Evolutionary conservation across 2,113 vertebrate species (phyloP).

Genomic region (Heterotilapia buettikoferi): DNA sequence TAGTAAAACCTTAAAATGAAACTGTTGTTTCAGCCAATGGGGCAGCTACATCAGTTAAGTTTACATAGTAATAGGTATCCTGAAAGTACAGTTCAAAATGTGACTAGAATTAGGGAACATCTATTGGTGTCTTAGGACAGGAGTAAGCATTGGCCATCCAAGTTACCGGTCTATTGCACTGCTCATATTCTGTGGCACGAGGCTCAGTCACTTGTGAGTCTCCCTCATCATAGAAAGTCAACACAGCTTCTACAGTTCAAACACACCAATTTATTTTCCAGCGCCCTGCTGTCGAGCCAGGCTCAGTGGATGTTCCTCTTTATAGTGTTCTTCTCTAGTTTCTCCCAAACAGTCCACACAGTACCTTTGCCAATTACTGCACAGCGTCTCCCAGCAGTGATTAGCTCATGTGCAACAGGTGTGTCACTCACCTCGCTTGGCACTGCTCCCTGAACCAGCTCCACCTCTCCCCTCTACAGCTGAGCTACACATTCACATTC

Average conservation of each 20-base stretch:
- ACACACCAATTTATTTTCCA: background rate
- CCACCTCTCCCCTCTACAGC: background rate
- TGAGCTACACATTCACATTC: background rate
- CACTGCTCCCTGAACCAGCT: background rate
- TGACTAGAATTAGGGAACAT: background rate
- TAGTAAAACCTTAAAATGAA: background rate
- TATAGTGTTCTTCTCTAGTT: background rate
- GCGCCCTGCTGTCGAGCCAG: rapidly evolving
- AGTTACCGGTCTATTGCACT: background rate
- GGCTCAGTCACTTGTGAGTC: background rate
- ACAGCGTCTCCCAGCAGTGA: background rate
- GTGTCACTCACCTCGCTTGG: background rate
- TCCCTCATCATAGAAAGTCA: background rate
- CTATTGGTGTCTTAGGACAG: background rate
- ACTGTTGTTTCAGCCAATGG: background rate
- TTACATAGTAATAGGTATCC: background rate
- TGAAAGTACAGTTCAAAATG: background rate
- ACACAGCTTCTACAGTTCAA: background rate
- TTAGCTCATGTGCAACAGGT: background rate
- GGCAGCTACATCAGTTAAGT: background rate
- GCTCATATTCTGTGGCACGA: background rate
- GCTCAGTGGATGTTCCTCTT: background rate
- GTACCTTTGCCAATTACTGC: background rate
- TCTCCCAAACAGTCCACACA: background rate
- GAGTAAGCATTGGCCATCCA: background rate